Conservation (phyloP, 1,140 invertebrate species). For the Aporrectodea caliginosa region DNA sequence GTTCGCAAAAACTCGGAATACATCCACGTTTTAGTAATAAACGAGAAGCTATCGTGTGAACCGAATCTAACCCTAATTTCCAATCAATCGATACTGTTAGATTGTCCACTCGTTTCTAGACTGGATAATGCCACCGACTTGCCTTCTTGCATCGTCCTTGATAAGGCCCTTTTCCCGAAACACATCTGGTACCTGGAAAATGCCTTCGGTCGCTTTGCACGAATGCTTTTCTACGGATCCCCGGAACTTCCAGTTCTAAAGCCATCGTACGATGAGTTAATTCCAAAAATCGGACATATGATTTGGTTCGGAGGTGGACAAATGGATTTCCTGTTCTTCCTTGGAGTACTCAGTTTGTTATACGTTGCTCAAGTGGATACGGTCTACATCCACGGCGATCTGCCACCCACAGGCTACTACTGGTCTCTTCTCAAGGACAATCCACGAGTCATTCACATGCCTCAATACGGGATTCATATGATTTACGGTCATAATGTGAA, state of each 20-base stretch:
- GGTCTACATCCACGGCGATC: slow-evolving; percentile 31
- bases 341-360: slow-evolving; percentile 29
- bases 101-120: too few species aligned
- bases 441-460: slow-evolving; percentile 11
- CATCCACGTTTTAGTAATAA: slow-evolving; percentile 9
- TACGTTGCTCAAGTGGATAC: slow-evolving; percentile 31
- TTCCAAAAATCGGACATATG: slow-evolving; percentile 33
- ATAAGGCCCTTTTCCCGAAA: slow-evolving; percentile 25
- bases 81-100: too few species aligned
- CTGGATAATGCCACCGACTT: too few species aligned
- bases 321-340: slow-evolving; percentile 31
- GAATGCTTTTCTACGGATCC: slow-evolving; percentile 26
- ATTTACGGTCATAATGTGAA: slow-evolving; percentile 25
- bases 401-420: slow-evolving; percentile 29
- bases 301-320: slow-evolving; percentile 32
- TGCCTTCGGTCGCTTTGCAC: slow-evolving; percentile 20
- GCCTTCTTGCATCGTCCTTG: not conserved
- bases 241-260: slow-evolving; percentile 12
- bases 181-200: slow-evolving; percentile 30
- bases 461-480: slow-evolving; percentile 3
- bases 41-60: not conserved
- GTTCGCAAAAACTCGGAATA: not conserved
- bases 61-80: too few species aligned
- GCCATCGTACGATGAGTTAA: slow-evolving; percentile 15
- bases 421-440: slow-evolving; percentile 26